Evolutionary conservation across 2,888 invertebrate species (phyloP), one percentile per base, ranked within the genome.

Genomic region (Caprella mutica): DNA sequence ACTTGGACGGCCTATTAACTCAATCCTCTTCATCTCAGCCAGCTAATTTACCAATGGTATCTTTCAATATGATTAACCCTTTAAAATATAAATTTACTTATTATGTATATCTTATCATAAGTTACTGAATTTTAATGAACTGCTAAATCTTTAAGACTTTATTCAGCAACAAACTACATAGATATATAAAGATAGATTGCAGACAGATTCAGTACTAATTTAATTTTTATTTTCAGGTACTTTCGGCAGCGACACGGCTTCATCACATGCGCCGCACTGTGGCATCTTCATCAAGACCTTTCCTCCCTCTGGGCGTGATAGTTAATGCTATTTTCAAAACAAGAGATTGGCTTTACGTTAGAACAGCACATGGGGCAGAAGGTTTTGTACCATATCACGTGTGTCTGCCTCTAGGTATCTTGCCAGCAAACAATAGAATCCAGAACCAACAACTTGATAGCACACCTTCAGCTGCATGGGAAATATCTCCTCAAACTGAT

Each of bases 321-420:
- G 86, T 88, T 12, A 88, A 88, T 71, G 87, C 86, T 0, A 84
- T 88, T 26, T 88, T 87, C 72, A 86, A 86, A 72, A 86, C 85
- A 69, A 82, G 86, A 67, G 81, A 82, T 68, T 88, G 88, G 88
- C 73, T 88, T 35, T 88, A 86, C 69, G 86, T 84, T 19, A 86
- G 87, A 72, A 88, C 87, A 1, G 86, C 87, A 2, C 88, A 87
- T 67, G 85, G 83, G 0, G 83, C 86, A 66, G 87, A 87, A 71
- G 88, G 88, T 0, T 88, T 87, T 68, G 83, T 88, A 23, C 78
- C 81, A 63, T 86, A 86, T 65, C 78, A 80, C 17, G 81, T 85
- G 2, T 87, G 87, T 69, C 71, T 87, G 63, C 87, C 87, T 1
- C 72, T 88, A 52, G 87, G 87, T 26, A 83, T 84, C 66, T 69